Conservation (phyloP, 2,797 vertebrate species). For the Pseudomugil gertrudae region DNA sequence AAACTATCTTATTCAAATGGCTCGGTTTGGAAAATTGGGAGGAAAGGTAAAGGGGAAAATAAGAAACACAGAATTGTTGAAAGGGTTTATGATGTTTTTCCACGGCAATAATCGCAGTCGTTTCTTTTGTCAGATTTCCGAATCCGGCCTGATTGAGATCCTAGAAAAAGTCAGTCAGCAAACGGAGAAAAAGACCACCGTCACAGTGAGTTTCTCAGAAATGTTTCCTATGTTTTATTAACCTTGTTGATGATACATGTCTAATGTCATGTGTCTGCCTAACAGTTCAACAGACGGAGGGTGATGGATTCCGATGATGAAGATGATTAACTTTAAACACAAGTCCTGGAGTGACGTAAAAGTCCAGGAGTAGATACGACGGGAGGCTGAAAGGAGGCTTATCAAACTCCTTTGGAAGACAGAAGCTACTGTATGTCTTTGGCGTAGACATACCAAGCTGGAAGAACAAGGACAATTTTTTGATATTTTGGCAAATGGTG, state of each 20-base stretch:
- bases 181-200: conserved; percentile 96
- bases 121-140: conserved; percentile 85
- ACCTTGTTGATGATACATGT: not conserved
- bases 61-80: not conserved
- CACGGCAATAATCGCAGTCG: not conserved
- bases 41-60: conserved; percentile 86
- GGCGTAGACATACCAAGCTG: conserved; percentile 42
- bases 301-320: conserved; percentile 99
- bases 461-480: conserved; percentile 45
- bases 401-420: conserved; percentile 47
- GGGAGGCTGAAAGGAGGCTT: conserved; percentile 53
- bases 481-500: conserved; percentile 25
- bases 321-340: conserved; percentile 76
- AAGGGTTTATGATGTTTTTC: not conserved
- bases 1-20: conserved; percentile 99
- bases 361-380: conserved; percentile 29
- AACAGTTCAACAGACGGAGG: conserved; percentile 94
- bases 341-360: conserved; percentile 34
- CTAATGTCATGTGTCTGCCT: conserved; percentile 43
- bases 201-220: conserved; percentile 84
- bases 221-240: not conserved
- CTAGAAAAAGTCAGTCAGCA: conserved; percentile 98
- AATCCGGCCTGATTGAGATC: conserved; percentile 96
- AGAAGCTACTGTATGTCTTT: conserved; percentile 42
- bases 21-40: conserved; percentile 89